These are phyloP conservation scores for Caenorhabditis briggsae DNA, from an alignment of 1,140 invertebrate species.

Conservation along the genomic window DNA sequence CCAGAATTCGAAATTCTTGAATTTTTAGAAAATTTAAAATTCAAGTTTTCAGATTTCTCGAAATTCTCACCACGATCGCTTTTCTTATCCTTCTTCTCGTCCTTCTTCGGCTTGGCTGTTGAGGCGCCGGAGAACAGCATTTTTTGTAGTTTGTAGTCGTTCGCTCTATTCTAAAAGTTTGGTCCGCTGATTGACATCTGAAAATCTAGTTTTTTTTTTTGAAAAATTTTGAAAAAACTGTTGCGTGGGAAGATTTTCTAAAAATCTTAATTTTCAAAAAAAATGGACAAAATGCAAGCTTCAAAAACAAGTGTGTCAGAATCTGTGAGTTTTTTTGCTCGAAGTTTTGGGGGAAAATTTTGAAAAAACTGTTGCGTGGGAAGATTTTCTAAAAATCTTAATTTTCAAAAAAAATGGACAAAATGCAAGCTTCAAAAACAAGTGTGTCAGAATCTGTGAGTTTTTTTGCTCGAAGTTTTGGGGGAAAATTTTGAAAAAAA, in stretches of 20 bases:
- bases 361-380: background rate
- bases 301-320: background rate
- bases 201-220: background rate
- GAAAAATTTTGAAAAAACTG: conserved; percentile 6
- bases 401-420: background rate
- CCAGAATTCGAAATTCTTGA: background rate
- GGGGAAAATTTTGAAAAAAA: no score
- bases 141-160: conserved; percentile 39
- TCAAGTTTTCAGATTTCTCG: background rate
- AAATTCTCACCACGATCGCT: conserved; percentile 48
- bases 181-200: conserved; percentile 17
- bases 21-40: background rate
- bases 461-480: no score
- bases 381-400: background rate
- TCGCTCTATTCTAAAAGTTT: background rate
- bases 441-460: background rate
- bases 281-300: background rate
- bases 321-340: background rate
- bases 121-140: conserved; percentile 70
- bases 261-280: background rate
- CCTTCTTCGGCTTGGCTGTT: conserved; percentile 68
- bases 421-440: background rate
- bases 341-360: background rate
- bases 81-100: conserved; percentile 69
- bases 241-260: background rate